phyloP scores from a whole-genome alignment of 92 coral and sea anemone genomes.

The Bergia puertoricense region DNA sequence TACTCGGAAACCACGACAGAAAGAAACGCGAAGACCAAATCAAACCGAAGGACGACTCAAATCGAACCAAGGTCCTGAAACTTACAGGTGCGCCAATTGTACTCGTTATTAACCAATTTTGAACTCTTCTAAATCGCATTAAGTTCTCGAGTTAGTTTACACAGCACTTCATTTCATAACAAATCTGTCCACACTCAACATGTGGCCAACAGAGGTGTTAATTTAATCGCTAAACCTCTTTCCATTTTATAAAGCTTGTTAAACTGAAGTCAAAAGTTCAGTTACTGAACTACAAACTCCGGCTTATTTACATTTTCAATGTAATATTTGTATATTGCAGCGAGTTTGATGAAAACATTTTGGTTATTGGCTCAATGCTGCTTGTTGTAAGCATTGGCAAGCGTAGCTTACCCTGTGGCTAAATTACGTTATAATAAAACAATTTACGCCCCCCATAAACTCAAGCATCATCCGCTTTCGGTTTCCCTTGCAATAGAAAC shows the following conservation, averaged over 20 bases:
- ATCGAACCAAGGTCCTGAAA: constrained; percentile 13
- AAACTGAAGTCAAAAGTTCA: constrained; percentile 6
- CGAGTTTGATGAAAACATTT: not conserved
- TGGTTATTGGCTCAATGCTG: constrained; percentile 5
- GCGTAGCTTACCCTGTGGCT: not conserved
- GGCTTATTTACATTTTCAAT: not conserved
- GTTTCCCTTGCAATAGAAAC: constrained; percentile 27
- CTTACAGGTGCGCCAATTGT: constrained; percentile 34
- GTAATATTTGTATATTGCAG: not conserved
- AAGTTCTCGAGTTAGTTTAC: constrained; percentile 66
- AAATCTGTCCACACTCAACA: constrained; percentile 50
- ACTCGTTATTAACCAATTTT: constrained; percentile 43
- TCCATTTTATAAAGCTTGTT: constrained; percentile 18
- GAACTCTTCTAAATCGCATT: constrained; percentile 56
- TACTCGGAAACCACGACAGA: constrained; percentile 80
- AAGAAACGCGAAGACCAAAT: constrained; percentile 41
- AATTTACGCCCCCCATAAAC: constrained; percentile 13
- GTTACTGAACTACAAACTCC: not conserved
- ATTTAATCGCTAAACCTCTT: constrained; percentile 59
- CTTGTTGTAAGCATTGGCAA: not conserved
- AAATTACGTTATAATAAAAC: constrained; percentile 20
- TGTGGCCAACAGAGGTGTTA: constrained; percentile 62
- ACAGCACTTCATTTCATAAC: constrained; percentile 56
- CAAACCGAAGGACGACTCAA: constrained; percentile 13
- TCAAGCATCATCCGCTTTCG: not conserved